phyloP scores from a whole-genome alignment of 2,888 invertebrate species.

The Aporophyla lueneburgensis region DNA sequence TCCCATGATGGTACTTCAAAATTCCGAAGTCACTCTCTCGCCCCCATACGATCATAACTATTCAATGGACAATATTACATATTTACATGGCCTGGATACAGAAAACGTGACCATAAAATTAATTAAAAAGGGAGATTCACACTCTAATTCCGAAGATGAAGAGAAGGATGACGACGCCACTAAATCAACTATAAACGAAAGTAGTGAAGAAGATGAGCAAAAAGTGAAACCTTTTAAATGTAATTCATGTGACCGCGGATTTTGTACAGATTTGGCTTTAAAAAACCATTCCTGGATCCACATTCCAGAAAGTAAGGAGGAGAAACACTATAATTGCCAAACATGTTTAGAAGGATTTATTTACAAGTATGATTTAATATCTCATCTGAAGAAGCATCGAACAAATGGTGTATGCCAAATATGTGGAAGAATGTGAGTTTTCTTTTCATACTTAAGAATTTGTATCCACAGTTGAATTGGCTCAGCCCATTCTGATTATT shows the following conservation, averaged over 20 bases:
- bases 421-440: conserved; percentile 92
- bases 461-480: background rate
- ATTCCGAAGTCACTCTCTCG: conserved; percentile 83
- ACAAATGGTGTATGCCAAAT: conserved; percentile 92
- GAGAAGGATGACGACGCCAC: conserved; percentile 50
- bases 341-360: conserved; percentile 92
- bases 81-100: conserved; percentile 75
- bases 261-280: conserved; percentile 90
- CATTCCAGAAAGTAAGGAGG: conserved; percentile 74
- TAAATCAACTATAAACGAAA: conserved; percentile 1
- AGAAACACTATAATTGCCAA: conserved; percentile 86
- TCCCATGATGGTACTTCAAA: conserved; percentile 93
- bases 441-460: background rate
- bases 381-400: conserved; percentile 91
- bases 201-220: conserved; percentile 54
- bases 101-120: conserved; percentile 84
- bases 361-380: conserved; percentile 91
- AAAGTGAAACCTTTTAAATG: conserved; percentile 89
- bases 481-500: background rate
- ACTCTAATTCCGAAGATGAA: conserved; percentile 54
- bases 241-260: conserved; percentile 89
- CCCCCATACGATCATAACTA: conserved; percentile 62
- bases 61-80: conserved; percentile 72
- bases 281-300: conserved; percentile 92
- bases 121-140: conserved; percentile 72